Evolutionary conservation across 2,113 vertebrate species (phyloP), one percentile per base, ranked within the genome.

Genomic region (Bolborhynchus lineola): DNA sequence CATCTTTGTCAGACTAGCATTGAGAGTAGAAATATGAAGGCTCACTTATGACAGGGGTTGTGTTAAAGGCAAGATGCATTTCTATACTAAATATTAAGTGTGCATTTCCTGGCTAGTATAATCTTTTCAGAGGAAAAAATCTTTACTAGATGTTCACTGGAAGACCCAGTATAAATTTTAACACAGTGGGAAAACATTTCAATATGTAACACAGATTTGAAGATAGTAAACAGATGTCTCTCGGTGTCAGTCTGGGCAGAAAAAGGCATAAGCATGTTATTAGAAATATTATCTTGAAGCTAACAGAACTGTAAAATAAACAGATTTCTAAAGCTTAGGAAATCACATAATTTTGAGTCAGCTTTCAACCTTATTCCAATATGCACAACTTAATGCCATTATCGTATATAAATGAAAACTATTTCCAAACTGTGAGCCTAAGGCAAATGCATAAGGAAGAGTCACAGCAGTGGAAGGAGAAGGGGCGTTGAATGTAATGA

Each of bases 301-400:
- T 29, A 60, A 82, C 11, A 80, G 44, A 94, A 86, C 5, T 93
- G 33, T 71, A 96, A 95, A 97, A 92, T 39, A 94, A 88, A 93
- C 28, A 92, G 64, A 94, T 17, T 95, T 77, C 37, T 93, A 20
- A 83, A 95, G 35, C 42, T 84, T 90, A 37, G n/a, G 86, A 82
- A 62, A 74, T 6, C 4, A 19, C 7, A n/a, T 37, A 55, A 92
- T 94, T 97, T 63, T 93, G 88, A 97, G 68, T 64, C 35, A 70
- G 39, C 71, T 96, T 95, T 96, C 50, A 86, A 91, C 35, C 70
- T 92, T 81, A 64, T 92, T 90, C 63, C 62, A 82, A 24, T 39
- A 46, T 25, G 84, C 57, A 96, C 53, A 71, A 28, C 20, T 84
- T 93, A 93, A 78, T 86, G 57, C 17, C 78, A 52, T 59, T 65